Conservation (phyloP, 2,797 vertebrate genomes). For the Apogon talboti region DNA sequence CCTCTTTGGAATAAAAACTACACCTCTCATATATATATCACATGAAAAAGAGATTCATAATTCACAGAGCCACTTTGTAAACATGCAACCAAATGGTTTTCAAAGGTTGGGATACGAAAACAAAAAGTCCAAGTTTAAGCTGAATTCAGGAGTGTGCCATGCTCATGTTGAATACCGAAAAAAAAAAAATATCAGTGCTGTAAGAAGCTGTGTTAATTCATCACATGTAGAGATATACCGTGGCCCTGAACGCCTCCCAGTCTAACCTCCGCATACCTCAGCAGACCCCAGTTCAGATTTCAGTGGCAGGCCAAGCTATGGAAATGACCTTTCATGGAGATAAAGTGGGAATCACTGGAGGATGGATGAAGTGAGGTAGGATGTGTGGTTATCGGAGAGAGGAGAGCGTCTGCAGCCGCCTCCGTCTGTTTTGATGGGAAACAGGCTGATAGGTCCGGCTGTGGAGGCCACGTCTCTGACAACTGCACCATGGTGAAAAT, state of each 20-base stretch:
- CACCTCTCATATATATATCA: slow-evolving; percentile 62
- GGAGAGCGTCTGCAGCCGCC: slow-evolving; percentile 37
- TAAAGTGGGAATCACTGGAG: slow-evolving; percentile 64
- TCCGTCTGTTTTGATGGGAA: slow-evolving; percentile 43
- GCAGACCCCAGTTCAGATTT: slow-evolving; percentile 59
- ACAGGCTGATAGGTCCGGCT: slow-evolving; percentile 42
- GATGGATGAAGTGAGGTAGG: slow-evolving; percentile 76
- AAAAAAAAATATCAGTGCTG: slow-evolving; percentile 31
- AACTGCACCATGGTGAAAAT: slow-evolving; percentile 52
- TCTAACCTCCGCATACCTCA: slow-evolving; percentile 68
- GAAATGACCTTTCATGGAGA: slow-evolving; percentile 72
- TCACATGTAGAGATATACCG: slow-evolving; percentile 47
- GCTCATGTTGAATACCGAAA: slow-evolving; percentile 43
- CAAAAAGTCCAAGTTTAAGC: slow-evolving; percentile 33
- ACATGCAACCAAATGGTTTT: slow-evolving; percentile 73
- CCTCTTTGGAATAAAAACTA: slow-evolving; percentile 79
- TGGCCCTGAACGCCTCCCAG: slow-evolving; percentile 34
- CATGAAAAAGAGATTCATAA: slow-evolving; percentile 45
- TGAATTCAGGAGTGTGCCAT: slow-evolving; percentile 46
- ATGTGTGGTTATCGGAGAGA: slow-evolving; percentile 60
- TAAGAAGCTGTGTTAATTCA: slow-evolving; percentile 50
- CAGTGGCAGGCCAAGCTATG: slow-evolving; percentile 62
- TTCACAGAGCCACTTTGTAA: slow-evolving; percentile 73
- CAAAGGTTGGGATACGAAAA: slow-evolving; percentile 28
- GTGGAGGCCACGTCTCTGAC: slow-evolving; percentile 49